Conservation (phyloP, 2,113 vertebrate genomes). For the Pantherophis guttatus region DNA sequence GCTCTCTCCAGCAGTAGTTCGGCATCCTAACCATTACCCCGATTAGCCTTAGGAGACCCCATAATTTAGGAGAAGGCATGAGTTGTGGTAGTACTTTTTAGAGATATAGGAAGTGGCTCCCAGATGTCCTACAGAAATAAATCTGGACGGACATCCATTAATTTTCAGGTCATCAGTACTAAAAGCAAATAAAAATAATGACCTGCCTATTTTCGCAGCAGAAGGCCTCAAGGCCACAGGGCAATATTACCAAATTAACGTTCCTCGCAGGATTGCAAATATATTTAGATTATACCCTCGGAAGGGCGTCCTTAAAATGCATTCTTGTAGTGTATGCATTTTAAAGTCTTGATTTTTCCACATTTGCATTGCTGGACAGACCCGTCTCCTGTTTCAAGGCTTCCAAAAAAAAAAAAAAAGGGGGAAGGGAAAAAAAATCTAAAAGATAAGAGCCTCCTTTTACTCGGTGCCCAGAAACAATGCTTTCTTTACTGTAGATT, state of each 20-base stretch:
- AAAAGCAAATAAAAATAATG: not conserved
- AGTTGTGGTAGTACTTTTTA: not conserved
- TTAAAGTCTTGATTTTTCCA: constrained; percentile 19
- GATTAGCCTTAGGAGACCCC: not conserved
- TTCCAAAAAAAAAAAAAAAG: not conserved
- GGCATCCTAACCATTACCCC: not conserved
- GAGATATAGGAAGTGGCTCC: not conserved
- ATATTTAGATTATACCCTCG: not conserved
- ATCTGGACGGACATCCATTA: not conserved
- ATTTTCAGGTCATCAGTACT: not conserved
- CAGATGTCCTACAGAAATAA: not conserved
- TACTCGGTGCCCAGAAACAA: not conserved
- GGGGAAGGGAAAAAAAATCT: not conserved
- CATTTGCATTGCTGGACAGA: not conserved
- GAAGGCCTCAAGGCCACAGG: not conserved
- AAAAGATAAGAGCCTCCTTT: not conserved
- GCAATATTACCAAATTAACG: not conserved
- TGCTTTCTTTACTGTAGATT: constrained; percentile 12
- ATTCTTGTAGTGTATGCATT: not conserved
- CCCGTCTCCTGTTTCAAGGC: not conserved
- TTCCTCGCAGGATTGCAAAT: not conserved
- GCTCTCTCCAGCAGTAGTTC: not conserved
- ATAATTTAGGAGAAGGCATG: not conserved
- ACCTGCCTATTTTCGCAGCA: not conserved
- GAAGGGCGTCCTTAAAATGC: not conserved